Conservation (phyloP, 1,140 invertebrate genomes). For the Temnothorax curvispinosus region DNA sequence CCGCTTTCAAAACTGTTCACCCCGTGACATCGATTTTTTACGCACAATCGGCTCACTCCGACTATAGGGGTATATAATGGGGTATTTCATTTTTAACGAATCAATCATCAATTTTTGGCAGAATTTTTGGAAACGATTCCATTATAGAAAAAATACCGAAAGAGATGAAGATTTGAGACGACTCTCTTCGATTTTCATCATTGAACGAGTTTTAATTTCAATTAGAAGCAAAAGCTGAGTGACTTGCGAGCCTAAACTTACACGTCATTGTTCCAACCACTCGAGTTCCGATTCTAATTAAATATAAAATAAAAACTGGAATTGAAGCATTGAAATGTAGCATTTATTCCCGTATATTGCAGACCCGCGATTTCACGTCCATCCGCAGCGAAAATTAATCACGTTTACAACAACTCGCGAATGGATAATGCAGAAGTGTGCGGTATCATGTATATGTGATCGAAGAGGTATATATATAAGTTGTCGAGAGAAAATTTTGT, state of each 20-base stretch:
- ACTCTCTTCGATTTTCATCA: neutral
- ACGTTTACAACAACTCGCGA: neutral
- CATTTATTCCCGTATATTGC: neutral
- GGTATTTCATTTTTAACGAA: neutral
- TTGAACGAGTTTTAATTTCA: neutral
- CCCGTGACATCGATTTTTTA: constrained; percentile 5
- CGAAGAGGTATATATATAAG: neutral
- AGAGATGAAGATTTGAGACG: neutral
- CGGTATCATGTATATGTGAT: neutral
- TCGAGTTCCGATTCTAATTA: neutral
- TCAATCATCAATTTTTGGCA: neutral
- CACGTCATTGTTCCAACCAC: neutral
- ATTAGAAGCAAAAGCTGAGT: neutral
- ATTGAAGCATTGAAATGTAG: neutral
- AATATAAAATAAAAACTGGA: neutral
- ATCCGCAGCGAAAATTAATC: constrained; percentile 7
- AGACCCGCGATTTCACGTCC: neutral
- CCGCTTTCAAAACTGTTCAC: neutral
- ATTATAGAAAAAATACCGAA: neutral
- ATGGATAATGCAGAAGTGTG: neutral
- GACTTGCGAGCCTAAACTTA: neutral
- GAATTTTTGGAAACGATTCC: neutral
- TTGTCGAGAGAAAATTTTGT: constrained; percentile 57
- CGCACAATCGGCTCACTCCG: neutral
- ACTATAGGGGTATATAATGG: neutral